phyloP scores from a whole-genome alignment of 2,113 vertebrate genomes.

The Hippocampus guttulatus region DNA sequence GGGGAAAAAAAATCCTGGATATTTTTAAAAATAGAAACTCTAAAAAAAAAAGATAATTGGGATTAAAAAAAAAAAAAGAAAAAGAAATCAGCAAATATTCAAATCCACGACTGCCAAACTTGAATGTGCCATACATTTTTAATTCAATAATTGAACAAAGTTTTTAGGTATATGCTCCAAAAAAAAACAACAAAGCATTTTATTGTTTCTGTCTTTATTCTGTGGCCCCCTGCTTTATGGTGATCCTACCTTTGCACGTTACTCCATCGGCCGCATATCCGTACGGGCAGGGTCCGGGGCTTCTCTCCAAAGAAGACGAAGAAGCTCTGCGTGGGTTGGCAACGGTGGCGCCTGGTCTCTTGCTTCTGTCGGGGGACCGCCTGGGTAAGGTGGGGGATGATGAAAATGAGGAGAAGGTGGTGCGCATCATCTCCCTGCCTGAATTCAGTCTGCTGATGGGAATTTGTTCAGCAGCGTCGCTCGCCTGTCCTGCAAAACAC shows the following conservation, averaged over 20 bases:
- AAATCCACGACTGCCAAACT: no score
- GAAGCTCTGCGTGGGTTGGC: slow-evolving; percentile 20
- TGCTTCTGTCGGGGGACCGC: slow-evolving; percentile 24
- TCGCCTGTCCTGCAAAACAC: slow-evolving; percentile 63
- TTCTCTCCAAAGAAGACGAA: slow-evolving; percentile 29
- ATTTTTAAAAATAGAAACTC: no score
- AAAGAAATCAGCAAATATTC: no score
- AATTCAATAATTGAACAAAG: no score
- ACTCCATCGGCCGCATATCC: slow-evolving; percentile 82
- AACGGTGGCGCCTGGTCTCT: slow-evolving; percentile 29
- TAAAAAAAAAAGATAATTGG: no score
- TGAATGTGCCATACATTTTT: no score
- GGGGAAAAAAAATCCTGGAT: no score
- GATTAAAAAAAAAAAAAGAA: no score
- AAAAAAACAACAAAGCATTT: no score
- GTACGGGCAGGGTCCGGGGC: slow-evolving; percentile 71
- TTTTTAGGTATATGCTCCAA: no score
- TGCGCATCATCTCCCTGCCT: slow-evolving; percentile 26
- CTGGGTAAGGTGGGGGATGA: slow-evolving; percentile 33
- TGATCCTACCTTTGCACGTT: slow-evolving; percentile 75
- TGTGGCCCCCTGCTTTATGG: no score
- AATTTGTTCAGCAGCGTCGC: slow-evolving; percentile 11
- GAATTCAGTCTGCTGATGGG: slow-evolving; percentile 26
- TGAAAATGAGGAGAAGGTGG: slow-evolving; percentile 35
- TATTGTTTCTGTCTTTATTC: no score